phyloP scores from a whole-genome alignment of 1,140 invertebrate species.

The Diorhabda elongata region DNA sequence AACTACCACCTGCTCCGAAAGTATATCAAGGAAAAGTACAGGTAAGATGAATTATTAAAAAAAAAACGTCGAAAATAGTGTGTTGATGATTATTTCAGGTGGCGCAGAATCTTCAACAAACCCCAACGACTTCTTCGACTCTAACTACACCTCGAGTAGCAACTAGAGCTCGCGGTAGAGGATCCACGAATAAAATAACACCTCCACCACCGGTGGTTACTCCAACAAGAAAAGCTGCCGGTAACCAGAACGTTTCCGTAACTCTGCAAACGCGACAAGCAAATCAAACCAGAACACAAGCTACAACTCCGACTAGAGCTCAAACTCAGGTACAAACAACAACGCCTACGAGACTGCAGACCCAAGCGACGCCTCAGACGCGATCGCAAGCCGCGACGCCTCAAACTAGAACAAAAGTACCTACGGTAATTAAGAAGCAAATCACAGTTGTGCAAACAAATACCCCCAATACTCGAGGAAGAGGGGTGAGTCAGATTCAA shows the following conservation, averaged over 20 bases:
- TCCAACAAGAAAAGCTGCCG: not conserved
- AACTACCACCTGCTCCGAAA: slow-evolving; percentile 18
- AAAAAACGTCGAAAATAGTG: not conserved
- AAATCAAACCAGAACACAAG: not conserved
- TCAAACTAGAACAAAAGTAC: not conserved
- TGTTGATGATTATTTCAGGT: slow-evolving; percentile 13
- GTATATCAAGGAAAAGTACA: slow-evolving; percentile 28
- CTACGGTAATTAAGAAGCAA: slow-evolving; percentile 9
- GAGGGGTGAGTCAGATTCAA: slow-evolving; percentile 9
- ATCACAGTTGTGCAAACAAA: slow-evolving; percentile 6
- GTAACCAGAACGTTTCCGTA: not conserved
- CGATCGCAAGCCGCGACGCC: not conserved
- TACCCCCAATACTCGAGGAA: slow-evolving; percentile 3
- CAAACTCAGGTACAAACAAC: not conserved
- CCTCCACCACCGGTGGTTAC: slow-evolving; percentile 13
- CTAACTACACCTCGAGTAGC: not conserved
- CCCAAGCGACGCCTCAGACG: not conserved
- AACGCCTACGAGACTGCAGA: not conserved
- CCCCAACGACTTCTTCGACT: not conserved
- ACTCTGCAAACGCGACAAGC: too few species aligned
- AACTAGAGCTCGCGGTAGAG: not conserved
- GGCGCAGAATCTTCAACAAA: slow-evolving; percentile 15
- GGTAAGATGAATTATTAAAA: slow-evolving; percentile 6
- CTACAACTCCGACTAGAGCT: not conserved
- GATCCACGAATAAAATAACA: not conserved